These are phyloP conservation scores for Capitella teleta DNA, from an alignment of 1,140 invertebrate genomes.

Conservation along the genomic window DNA sequence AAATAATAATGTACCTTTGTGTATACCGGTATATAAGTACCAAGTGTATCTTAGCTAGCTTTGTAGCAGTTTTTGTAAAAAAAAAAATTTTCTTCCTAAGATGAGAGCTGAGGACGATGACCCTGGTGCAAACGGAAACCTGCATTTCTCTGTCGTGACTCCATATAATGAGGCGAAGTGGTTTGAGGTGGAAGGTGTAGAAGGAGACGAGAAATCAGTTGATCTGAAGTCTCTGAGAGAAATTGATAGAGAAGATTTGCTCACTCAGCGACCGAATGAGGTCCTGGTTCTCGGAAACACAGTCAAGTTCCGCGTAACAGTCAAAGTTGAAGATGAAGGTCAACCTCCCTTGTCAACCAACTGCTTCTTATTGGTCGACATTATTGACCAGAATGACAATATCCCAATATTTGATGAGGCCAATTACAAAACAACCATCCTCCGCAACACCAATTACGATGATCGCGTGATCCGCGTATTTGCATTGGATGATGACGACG, in stretches of 20 bases:
- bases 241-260: constrained; percentile 7
- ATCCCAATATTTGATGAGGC: constrained; percentile 8
- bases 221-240: background rate
- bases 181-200: constrained; percentile 1
- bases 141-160: background rate
- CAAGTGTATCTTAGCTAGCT: no score
- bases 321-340: constrained; percentile 6
- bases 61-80: no score
- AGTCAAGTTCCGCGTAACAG: constrained; percentile 5
- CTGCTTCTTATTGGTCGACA: constrained; percentile 12
- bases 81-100: no score
- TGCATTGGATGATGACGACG: constrained; percentile 10
- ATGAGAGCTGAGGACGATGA: no score
- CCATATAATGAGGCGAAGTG: background rate
- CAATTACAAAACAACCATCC: background rate
- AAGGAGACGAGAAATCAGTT: background rate
- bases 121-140: constrained; percentile 6
- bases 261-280: background rate
- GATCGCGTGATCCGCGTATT: constrained; percentile 5
- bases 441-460: background rate
- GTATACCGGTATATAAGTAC: no score
- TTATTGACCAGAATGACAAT: constrained; percentile 11
- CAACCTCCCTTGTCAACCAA: constrained; percentile 5
- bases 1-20: no score
- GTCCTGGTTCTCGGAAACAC: background rate